Evolutionary conservation across 1,140 invertebrate species (phyloP).

Genomic region (Plutomurus gul): DNA sequence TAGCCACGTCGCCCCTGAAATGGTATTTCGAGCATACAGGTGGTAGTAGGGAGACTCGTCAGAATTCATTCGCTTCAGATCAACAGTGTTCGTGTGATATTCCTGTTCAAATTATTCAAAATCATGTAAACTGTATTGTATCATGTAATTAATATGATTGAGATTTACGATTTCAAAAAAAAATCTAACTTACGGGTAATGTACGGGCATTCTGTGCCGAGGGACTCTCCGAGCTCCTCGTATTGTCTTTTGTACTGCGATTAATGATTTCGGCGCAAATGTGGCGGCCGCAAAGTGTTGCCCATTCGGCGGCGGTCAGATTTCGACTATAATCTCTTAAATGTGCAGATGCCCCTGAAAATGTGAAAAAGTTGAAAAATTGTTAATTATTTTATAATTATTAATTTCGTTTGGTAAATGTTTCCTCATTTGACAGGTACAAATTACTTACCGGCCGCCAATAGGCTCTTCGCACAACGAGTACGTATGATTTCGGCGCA

Average conservation of each 20-base stretch:
- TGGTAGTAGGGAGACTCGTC: conserved; percentile 50
- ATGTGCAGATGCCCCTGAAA: conserved; percentile 63
- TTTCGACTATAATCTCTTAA: conserved; percentile 69
- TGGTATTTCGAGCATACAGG: conserved; percentile 39
- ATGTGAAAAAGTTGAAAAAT: background rate
- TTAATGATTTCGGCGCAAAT: conserved; percentile 74
- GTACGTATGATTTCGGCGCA: conserved; percentile 78
- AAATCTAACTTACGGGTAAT: conserved; percentile 63
- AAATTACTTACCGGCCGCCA: too few species aligned
- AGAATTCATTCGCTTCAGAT: conserved; percentile 41
- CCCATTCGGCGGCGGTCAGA: conserved; percentile 74
- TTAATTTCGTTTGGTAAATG: too few species aligned
- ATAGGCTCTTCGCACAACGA: too few species aligned
- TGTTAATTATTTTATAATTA: too few species aligned
- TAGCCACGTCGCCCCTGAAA: conserved; percentile 57
- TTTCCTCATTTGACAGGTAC: background rate
- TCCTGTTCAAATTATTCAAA: conserved; percentile 21
- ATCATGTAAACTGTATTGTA: background rate
- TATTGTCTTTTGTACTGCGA: conserved; percentile 56
- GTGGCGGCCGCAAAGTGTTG: conserved; percentile 73
- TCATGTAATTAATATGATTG: background rate
- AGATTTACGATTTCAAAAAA: background rate
- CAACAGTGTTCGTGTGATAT: conserved; percentile 40
- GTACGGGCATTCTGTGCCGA: conserved; percentile 54
- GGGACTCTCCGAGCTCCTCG: conserved; percentile 64